Evolutionary conservation across 2,113 vertebrate species (phyloP).

Genomic region (Oryzias melastigma): DNA sequence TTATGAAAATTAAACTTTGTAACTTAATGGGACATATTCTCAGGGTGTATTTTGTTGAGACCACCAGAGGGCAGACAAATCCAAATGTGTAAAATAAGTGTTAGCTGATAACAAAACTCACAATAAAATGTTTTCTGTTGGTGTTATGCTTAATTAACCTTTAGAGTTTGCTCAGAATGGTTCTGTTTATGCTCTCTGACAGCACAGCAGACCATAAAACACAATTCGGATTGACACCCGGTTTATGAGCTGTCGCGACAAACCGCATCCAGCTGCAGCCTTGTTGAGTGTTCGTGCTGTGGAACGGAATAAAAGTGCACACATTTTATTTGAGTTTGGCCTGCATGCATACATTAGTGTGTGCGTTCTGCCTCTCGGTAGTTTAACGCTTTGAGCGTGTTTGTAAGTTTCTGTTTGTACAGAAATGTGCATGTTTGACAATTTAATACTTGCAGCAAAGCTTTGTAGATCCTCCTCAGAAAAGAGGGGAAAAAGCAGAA

Average conservation of each 20-base stretch:
- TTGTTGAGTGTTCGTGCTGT: constrained; percentile 3
- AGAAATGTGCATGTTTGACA: constrained; percentile 13
- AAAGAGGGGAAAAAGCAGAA: constrained; percentile 6
- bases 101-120: too few species aligned
- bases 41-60: too few species aligned
- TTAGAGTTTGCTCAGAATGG: too few species aligned
- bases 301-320: constrained; percentile 15
- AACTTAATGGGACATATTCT: too few species aligned
- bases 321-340: constrained; percentile 16
- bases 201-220: not conserved
- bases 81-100: too few species aligned
- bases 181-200: not conserved
- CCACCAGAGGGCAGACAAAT: too few species aligned
- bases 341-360: constrained; percentile 8
- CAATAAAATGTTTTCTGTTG: too few species aligned
- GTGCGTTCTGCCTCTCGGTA: constrained; percentile 6
- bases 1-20: too few species aligned
- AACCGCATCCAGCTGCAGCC: constrained; percentile 20
- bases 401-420: constrained; percentile 9
- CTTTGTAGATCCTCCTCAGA: constrained; percentile 27
- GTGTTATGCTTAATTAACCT: too few species aligned
- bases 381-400: constrained; percentile 33
- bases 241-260: constrained; percentile 18
- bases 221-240: constrained; percentile 8
- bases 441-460: constrained; percentile 26